Evolutionary conservation across 37 sponge, comb jelly and placozoan species (phyloP).

Genomic region (Cliona cf. orientalis): DNA sequence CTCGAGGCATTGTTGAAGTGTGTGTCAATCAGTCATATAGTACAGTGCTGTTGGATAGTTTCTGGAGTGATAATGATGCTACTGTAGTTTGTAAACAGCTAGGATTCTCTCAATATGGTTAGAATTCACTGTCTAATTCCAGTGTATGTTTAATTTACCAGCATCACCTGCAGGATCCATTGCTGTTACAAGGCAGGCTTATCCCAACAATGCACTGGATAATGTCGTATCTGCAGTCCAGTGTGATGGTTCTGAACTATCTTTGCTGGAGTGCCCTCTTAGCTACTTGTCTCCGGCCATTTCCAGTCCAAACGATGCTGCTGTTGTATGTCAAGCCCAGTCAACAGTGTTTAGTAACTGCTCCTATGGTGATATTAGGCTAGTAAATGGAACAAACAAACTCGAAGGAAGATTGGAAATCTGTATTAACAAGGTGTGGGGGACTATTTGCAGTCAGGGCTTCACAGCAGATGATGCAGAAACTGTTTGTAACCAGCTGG

Average conservation of each 20-base stretch:
- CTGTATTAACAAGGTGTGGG: constrained; percentile 44
- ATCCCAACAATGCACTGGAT: too few species aligned
- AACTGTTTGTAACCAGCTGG: constrained; percentile 63
- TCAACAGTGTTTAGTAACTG: constrained; percentile 9
- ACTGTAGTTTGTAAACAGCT: constrained; percentile 55
- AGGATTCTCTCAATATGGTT: constrained; percentile 54
- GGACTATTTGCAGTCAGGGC: constrained; percentile 62
- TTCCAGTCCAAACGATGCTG: constrained; percentile 21
- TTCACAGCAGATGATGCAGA: constrained; percentile 43
- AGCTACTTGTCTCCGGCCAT: background rate
- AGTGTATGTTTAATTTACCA: too few species aligned
- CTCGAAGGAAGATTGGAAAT: constrained; percentile 46
- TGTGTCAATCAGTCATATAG: constrained; percentile 32
- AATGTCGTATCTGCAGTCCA: constrained; percentile 13
- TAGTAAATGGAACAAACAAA: constrained; percentile 22
- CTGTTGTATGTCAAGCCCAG: constrained; percentile 9
- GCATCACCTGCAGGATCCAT: constrained; percentile 8
- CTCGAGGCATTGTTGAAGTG: constrained; percentile 48
- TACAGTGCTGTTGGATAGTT: constrained; percentile 14
- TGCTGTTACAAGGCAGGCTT: constrained; percentile 6
- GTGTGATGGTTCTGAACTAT: constrained; percentile 12
- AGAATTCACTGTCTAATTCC: background rate
- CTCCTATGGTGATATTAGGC: constrained; percentile 22
- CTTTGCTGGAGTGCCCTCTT: background rate
- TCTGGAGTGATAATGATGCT: constrained; percentile 44